These are phyloP conservation scores for Spilogale gracilis DNA, from an alignment of 2,113 vertebrate genomes.

Conservation along the genomic window DNA sequence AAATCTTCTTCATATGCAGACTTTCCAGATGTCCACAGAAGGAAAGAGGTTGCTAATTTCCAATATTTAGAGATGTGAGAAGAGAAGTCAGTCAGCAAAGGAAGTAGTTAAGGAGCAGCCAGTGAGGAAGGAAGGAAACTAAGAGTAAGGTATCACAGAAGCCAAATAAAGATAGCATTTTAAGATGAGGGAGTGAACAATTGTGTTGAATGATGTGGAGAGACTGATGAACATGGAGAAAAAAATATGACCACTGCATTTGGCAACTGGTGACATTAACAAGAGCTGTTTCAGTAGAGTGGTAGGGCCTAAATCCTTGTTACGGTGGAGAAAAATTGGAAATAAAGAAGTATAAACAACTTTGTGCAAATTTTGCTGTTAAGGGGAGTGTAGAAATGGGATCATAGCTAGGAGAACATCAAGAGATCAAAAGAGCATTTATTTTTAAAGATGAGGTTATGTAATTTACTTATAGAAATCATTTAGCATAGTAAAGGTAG, in stretches of 20 bases:
- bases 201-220: neutral
- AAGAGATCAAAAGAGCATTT: neutral
- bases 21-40: neutral
- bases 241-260: neutral
- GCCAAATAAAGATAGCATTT: neutral
- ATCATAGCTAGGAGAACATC: neutral
- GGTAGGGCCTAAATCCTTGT: neutral
- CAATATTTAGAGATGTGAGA: neutral
- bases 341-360: neutral
- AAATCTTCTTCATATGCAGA: neutral
- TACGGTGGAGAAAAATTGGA: neutral
- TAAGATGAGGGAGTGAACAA: neutral
- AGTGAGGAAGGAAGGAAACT: neutral
- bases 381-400: neutral
- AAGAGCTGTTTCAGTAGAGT: neutral
- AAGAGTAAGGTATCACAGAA: neutral
- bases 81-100: neutral
- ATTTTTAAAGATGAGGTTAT: neutral
- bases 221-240: neutral
- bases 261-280: neutral
- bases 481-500: neutral
- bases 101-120: neutral
- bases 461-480: neutral
- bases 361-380: neutral
- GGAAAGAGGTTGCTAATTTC: neutral